Evolutionary conservation across 2,888 invertebrate species (phyloP), one percentile per base, ranked within the genome.

Genomic region (Tachina lurida): DNA sequence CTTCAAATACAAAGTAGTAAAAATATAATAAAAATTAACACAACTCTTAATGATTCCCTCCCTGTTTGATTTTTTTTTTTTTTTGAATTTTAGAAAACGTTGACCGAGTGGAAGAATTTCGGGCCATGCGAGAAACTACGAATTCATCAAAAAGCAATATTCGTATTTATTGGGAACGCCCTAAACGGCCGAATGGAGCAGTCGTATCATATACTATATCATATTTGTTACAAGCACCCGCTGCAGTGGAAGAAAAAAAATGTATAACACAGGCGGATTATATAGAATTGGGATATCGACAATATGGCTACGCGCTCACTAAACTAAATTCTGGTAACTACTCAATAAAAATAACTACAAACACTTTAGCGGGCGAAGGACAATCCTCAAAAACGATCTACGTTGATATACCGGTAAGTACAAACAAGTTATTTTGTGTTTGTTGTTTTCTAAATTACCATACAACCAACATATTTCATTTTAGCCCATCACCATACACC

Each of bases 161-260:
- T 15, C 95, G 95, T 65, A 93, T 97, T 4, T 94, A 93, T 41
- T 99, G 99, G 99, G 93, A 94, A 4, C 95, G 96, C 88, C 98
- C 99, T 0, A 88, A 91, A 31, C 93, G 95, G 86, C 98, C 99
- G 0, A 99, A 99, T 92, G 98, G 99, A 2, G 94, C 96, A 83
- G 95, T 98, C 63, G 95, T 97, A 58, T 96, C 96, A 0, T 99
- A 98, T 93, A 95, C 95, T 86, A 95, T 98, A 74, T 95, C 95
- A 87, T 97, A 96, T 90, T 94, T 94, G 86, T 75, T 87, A 15
- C 87, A 89, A 70, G 87, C 90, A 10, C 94, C 95, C 73, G 93
- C 95, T 41, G 96, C 96, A 82, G 94, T 95, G 60, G 94, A 94
- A 90, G 95, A 95, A 91, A 95, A 95, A 90, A 93, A 89, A 75